phyloP scores from a whole-genome alignment of 2,888 invertebrate genomes.

The Nomada fucata region DNA sequence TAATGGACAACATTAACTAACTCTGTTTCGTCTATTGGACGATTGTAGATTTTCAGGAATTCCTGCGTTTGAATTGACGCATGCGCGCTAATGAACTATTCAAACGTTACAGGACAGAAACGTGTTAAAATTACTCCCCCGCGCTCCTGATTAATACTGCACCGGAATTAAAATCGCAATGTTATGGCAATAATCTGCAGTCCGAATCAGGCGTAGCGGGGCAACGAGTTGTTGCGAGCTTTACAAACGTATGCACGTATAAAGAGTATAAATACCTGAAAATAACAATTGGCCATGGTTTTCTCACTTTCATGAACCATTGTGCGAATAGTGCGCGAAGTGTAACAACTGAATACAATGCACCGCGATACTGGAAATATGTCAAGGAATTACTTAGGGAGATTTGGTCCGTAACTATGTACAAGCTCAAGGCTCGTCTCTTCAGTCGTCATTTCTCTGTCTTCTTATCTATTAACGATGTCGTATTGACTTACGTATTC shows the following conservation, averaged over 20 bases:
- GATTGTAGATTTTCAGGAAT: too few species aligned
- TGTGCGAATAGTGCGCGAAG: not conserved
- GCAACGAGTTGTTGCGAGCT: not conserved
- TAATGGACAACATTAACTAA: not conserved
- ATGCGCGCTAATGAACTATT: not conserved
- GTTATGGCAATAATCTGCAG: not conserved
- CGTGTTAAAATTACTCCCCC: too few species aligned
- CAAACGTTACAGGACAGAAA: not conserved
- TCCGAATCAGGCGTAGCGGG: not conserved
- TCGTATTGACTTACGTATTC: slow-evolving; percentile 5
- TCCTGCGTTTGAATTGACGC: too few species aligned
- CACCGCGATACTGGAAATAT: slow-evolving; percentile 22
- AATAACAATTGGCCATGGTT: not conserved
- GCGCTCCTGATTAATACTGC: not conserved
- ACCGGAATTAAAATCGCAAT: not conserved
- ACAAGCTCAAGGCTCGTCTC: slow-evolving; percentile 23
- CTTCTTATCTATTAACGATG: not conserved
- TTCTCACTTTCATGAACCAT: slow-evolving; percentile 2
- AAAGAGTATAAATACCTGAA: not conserved
- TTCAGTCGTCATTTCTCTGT: slow-evolving; percentile 4
- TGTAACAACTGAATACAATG: slow-evolving; percentile 7
- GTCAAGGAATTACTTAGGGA: slow-evolving; percentile 37
- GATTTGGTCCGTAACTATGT: slow-evolving; percentile 33
- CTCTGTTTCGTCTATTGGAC: not conserved
- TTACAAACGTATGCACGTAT: not conserved